Percentiles rank a stretch among this genome's conserved stretches.
phyloP scores from a whole-genome alignment of 1,140 invertebrate genomes.

The roundworm (Caenorhabditis elegans) region DNA sequence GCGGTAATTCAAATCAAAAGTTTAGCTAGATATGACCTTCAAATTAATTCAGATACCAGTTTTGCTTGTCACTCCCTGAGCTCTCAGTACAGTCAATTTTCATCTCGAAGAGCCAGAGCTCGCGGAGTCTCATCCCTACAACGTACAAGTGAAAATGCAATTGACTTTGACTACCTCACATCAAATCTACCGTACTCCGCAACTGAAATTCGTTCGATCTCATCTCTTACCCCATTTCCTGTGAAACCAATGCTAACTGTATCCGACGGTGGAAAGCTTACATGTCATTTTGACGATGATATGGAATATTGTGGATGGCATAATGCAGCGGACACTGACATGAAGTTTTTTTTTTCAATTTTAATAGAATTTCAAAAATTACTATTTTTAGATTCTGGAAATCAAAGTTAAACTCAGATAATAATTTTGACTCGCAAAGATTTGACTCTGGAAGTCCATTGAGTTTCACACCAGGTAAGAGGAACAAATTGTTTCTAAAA shows the following conservation, averaged over 20 bases:
- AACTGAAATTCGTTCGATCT: background rate
- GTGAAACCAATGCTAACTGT: background rate
- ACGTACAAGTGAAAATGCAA: background rate
- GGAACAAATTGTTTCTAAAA: background rate
- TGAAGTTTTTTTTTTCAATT: background rate
- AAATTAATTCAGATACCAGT: background rate
- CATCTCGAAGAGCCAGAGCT: background rate
- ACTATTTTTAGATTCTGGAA: background rate
- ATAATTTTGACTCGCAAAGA: background rate
- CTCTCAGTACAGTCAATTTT: background rate
- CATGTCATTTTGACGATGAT: conserved; percentile 40
- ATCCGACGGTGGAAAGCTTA: conserved; percentile 33
- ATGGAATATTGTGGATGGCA: conserved; percentile 44
- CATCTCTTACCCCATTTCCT: background rate
- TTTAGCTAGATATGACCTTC: too few species aligned
- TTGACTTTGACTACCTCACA: background rate
- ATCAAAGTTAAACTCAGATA: background rate
- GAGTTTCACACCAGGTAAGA: background rate
- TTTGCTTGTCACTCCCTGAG: background rate
- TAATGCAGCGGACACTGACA: background rate
- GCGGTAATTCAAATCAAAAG: too few species aligned
- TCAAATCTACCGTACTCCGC: conserved; percentile 7
- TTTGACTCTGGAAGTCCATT: background rate
- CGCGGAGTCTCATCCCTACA: background rate
- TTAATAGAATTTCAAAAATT: too few species aligned